Base-by-base conservation (phyloP, 2,888 invertebrate genomes). In the Protonemura montana region DNA sequence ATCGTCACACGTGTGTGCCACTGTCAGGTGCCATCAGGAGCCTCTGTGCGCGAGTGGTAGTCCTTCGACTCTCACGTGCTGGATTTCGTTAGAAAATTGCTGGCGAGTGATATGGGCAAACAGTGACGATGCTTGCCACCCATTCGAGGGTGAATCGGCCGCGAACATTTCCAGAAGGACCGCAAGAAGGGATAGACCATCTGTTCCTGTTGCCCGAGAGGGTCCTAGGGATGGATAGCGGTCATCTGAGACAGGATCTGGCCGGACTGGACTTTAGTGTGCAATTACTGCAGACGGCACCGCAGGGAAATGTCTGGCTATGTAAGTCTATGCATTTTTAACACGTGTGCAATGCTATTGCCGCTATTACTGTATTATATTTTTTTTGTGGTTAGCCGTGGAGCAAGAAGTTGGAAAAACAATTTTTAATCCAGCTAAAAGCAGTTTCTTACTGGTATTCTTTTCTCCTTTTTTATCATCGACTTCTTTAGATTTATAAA, bases 281-380 rank as follows among this genome's bases (percentile, higher is more conserved):
- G 86, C 92, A 93, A 88, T 91, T 93, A 28, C 91, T 93, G 88
- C 93, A 93, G 90, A 92, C 92, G 86, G 93, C 93, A 85, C 93
- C 93, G 42, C 92, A 92, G 89, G 93, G 93, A 89, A 93, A 93
- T 91, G 93, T 93, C 88, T 93, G 93, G 93, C 92, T 93, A 90
- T 93, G 93, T 93, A 91, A 93, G 93, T 92, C 42, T 76, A 81
- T 30, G 5, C 6, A 30, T 30, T 81, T 81, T 81, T 10, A 59
- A 16, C 16, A 59, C 13, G 59, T 21, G 59, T 21, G 59, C 16
- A 16, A 21, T 59, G 13, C n/a, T n/a, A n/a, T n/a, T 21, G 21
- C 35, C 35, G 3, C 3, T 35, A 35, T 35, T 35, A 3, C 3
- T 35, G 35, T 10, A 35, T 10, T 35, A 35, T 35, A 35, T 35